Evolutionary conservation across 2,888 invertebrate genomes (phyloP), one percentile per base, ranked within the genome.

Genomic region (Amphiduros pacificus): DNA sequence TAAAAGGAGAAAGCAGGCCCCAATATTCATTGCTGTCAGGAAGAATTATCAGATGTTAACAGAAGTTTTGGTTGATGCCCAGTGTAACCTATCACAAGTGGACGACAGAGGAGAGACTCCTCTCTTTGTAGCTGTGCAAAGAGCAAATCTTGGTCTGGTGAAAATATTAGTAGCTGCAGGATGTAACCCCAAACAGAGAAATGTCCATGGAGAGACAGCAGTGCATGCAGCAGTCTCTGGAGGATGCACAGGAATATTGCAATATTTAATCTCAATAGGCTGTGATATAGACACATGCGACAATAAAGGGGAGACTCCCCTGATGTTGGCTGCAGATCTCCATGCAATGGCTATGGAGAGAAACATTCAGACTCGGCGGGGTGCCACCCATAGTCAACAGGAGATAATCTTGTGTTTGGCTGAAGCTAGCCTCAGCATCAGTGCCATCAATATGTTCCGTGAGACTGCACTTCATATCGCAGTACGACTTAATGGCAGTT

Each of bases 11-110:
- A 48, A 40, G 9, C 51, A 50, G 41, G 24, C 58, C 6, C 22
- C 50, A 24, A 22, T 31, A 4, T 32, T 50, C 50, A 31, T 51
- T 20, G 58, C 58, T 29, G 58, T 50, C 11, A 6, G 51, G 2
- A 32, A 32, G 41, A 11, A 36, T 6, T 31, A 32, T 31, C 11
- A 2, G 5, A 3, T 50, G 6, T 29, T 32, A 6, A 20, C 6
- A 11, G 40, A 51, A 20, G 14, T 51, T 5, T n/a, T 50, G 50
- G 32, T 49, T 11, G 3, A 9, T 29, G 29, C 11, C 20, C 27
- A 28, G n/a, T 40, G 49, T 48, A 20, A 55, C 29, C 31, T 58
- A 2, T 22, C 11, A 9, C 26, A 26, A 5, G 2, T 17, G 3
- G 58, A 56, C 32, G 56, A 44, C 36, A 17, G 24, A 6, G 5